Conservation (phyloP, 2,888 invertebrate species). For the Caenorhabditis sp. region DNA sequence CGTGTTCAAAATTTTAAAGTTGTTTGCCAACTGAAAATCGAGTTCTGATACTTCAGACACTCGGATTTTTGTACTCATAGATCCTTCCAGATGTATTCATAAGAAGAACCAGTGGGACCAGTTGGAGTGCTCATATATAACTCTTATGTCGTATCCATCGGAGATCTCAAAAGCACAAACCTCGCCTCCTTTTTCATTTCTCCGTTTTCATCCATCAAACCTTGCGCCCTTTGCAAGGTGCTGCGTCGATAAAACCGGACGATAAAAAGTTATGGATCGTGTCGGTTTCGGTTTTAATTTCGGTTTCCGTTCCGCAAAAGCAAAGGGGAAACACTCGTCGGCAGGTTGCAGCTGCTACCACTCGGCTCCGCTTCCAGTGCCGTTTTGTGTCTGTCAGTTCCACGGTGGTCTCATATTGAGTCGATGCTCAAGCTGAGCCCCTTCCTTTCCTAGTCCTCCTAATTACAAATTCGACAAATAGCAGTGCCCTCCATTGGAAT, state of each 20-base stretch:
- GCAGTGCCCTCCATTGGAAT: neutral
- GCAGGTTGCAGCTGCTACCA: slow-evolving; percentile 14
- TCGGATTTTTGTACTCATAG: too few relatives aligned
- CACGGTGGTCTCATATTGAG: slow-evolving; percentile 24
- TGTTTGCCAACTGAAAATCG: too few relatives aligned
- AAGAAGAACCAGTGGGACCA: too few relatives aligned
- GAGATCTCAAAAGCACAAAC: neutral
- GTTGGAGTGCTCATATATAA: too few relatives aligned
- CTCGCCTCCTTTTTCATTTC: too few relatives aligned
- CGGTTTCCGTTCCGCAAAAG: neutral
- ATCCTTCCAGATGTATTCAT: too few relatives aligned
- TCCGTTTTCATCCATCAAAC: neutral
- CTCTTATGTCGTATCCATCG: too few relatives aligned
- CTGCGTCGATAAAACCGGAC: slow-evolving; percentile 1
- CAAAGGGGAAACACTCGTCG: neutral
- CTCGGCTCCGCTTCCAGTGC: neutral
- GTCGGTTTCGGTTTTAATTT: neutral
- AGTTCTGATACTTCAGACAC: too few relatives aligned
- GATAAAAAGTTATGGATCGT: slow-evolving; percentile 41
- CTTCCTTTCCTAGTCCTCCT: too few relatives aligned
- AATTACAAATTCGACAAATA: slow-evolving; percentile 58
- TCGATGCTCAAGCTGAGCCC: slow-evolving; percentile 50
- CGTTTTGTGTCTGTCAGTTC: slow-evolving; percentile 21
- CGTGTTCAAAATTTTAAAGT: too few relatives aligned
- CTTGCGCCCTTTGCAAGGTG: neutral